Evolutionary conservation across 2,888 invertebrate species (phyloP).

Genomic region (Idaea aversata): DNA sequence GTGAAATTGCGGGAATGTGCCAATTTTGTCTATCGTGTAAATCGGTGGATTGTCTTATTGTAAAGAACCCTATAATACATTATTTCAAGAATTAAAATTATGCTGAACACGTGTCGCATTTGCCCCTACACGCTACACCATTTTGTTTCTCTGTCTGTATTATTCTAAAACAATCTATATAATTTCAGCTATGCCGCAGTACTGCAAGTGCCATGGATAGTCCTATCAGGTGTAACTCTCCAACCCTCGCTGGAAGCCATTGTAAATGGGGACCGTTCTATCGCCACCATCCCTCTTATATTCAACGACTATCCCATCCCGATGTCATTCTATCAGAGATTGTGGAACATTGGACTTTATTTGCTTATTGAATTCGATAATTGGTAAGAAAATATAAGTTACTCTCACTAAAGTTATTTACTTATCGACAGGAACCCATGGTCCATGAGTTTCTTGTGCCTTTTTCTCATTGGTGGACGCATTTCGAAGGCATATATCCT

Average conservation of each 20-base stretch:
- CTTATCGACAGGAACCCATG: background rate
- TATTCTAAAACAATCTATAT: too few species aligned
- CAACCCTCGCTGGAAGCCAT: conserved; percentile 41
- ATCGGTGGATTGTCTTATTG: too few species aligned
- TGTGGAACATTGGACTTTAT: conserved; percentile 36
- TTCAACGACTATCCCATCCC: conserved; percentile 40
- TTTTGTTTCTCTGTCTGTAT: too few species aligned
- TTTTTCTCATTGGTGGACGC: too few species aligned
- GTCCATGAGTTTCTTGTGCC: too few species aligned
- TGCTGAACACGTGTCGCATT: too few species aligned
- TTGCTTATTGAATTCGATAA: background rate
- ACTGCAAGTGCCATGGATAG: conserved; percentile 55
- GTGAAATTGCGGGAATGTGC: too few species aligned
- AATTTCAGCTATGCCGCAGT: conserved; percentile 46
- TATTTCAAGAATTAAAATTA: too few species aligned
- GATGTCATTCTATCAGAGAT: conserved; percentile 46
- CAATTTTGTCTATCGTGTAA: too few species aligned
- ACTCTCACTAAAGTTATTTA: background rate
- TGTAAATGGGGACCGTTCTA: conserved; percentile 47
- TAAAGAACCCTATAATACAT: too few species aligned
- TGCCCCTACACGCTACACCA: too few species aligned
- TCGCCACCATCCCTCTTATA: conserved; percentile 41
- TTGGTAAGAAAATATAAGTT: conserved; percentile 37
- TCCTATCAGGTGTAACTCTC: conserved; percentile 41
- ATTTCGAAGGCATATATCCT: too few species aligned